Evolutionary conservation across 2,888 invertebrate genomes (phyloP).

Genomic region (Troides oblongomaculatus): DNA sequence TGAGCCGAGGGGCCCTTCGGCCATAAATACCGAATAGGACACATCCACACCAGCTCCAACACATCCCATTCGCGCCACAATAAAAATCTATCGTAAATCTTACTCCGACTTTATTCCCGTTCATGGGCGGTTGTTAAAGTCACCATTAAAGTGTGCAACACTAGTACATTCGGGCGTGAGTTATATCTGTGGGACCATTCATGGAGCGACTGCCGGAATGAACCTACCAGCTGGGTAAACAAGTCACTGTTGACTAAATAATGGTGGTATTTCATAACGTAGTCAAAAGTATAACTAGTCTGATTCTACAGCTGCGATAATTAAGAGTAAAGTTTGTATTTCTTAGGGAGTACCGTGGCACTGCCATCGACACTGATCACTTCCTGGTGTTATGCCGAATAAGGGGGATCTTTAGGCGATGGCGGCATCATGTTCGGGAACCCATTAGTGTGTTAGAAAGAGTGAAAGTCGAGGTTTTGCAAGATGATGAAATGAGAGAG

Average conservation of each 20-base stretch:
- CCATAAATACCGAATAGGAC: conserved; percentile 40
- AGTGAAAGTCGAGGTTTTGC: no score
- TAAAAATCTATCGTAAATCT: conserved; percentile 61
- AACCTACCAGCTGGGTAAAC: conserved; percentile 20
- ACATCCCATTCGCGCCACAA: conserved; percentile 62
- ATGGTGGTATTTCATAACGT: conserved; percentile 4
- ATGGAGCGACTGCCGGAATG: conserved; percentile 22
- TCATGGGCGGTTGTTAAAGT: conserved; percentile 53
- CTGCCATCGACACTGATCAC: no score
- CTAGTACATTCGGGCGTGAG: conserved; percentile 31
- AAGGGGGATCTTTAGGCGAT: no score
- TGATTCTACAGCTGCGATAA: no score
- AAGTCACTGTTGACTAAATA: conserved; percentile 9
- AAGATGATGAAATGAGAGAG: no score
- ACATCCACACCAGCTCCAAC: conserved; percentile 42
- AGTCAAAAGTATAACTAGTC: neutral
- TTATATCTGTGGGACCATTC: conserved; percentile 11
- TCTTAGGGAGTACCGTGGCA: no score
- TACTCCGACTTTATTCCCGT: conserved; percentile 44
- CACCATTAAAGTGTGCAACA: conserved; percentile 49
- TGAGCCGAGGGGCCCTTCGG: neutral
- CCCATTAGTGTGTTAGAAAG: no score
- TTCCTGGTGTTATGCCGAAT: no score
- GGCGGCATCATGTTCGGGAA: no score
- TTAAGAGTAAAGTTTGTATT: no score